Evolutionary conservation across 2,888 invertebrate genomes (phyloP).

Genomic region (Heliconius ethilla): DNA sequence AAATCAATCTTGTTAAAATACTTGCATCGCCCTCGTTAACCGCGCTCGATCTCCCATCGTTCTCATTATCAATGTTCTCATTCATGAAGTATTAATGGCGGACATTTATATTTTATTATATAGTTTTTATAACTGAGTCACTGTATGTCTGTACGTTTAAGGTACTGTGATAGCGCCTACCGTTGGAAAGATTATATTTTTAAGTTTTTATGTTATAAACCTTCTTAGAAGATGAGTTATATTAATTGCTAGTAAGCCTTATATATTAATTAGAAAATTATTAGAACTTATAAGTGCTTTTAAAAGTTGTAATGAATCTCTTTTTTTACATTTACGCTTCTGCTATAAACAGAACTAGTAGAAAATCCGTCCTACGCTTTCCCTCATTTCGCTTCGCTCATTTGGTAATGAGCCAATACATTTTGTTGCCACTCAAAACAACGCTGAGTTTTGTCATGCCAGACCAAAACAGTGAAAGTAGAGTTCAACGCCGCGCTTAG

Average conservation of each 20-base stretch:
- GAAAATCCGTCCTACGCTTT: no score
- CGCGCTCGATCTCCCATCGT: constrained; percentile 9
- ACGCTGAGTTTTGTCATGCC: no score
- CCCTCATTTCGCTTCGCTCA: no score
- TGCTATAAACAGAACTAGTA: no score
- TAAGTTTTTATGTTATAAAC: neutral
- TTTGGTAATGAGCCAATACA: no score
- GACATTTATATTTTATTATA: constrained; percentile 15
- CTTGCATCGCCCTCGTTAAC: constrained; percentile 7
- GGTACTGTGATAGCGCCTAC: constrained; percentile 7
- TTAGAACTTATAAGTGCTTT: neutral
- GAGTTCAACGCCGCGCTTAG: no score
- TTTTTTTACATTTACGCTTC: no score
- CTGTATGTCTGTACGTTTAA: neutral
- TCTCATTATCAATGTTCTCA: constrained; percentile 8
- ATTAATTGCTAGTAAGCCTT: neutral
- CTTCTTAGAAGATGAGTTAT: neutral
- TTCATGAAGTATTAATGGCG: constrained; percentile 19
- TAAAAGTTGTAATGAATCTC: neutral
- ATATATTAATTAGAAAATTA: neutral
- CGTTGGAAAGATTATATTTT: neutral
- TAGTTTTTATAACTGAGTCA: neutral
- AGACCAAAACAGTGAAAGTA: no score
- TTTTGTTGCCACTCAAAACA: no score
- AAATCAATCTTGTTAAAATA: constrained; percentile 27